Evolutionary conservation across 2,888 invertebrate genomes (phyloP), one percentile per base, ranked within the genome.

Genomic region (Sinotaia quadrata): DNA sequence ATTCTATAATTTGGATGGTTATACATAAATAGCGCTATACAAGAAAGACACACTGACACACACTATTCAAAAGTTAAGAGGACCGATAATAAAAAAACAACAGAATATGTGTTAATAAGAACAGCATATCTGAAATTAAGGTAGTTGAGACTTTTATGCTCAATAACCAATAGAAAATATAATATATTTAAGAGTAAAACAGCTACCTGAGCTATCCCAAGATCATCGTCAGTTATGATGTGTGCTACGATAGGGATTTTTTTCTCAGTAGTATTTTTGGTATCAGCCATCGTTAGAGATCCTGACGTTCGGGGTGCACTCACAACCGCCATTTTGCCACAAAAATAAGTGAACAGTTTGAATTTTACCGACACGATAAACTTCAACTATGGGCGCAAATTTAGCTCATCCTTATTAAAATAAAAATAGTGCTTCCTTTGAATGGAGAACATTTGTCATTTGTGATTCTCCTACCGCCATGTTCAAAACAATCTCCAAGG

Each of bases 171-270:
- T 8, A 18, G 41, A 41, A 18, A 41, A 41, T 12, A 41, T 41
- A 12, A 47, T 21, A 47, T 5, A 47, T n/a, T n/a, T n/a, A n/a
- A n/a, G n/a, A n/a, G n/a, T n/a, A n/a, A n/a, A n/a, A 1, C 8
- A 21, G 7, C 5, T 73, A 86, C 86, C 84, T 85, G 81, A 18
- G 83, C 66, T 15, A 84, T 73, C 0, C 84, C 86, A 41, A 85
- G 74, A 62, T 87, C 86, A 69, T 87, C 86, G 74, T 87, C 87
- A 36, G 85, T 86, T 37, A 87, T 84, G n/a, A 84, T 78, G 72
- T 87, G 86, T 18, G 83, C 72, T 8, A 87, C 85, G 57, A 87
- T 69, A 12, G 87, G 87, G 24, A 85, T 80, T 8, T 73, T 73
- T 15, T 73, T 70, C 59, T 76, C 78, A 10, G 71, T 70, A 33